Base-by-base conservation (phyloP, 2,797 vertebrate species). In the Dendrocincla fuliginosa region DNA sequence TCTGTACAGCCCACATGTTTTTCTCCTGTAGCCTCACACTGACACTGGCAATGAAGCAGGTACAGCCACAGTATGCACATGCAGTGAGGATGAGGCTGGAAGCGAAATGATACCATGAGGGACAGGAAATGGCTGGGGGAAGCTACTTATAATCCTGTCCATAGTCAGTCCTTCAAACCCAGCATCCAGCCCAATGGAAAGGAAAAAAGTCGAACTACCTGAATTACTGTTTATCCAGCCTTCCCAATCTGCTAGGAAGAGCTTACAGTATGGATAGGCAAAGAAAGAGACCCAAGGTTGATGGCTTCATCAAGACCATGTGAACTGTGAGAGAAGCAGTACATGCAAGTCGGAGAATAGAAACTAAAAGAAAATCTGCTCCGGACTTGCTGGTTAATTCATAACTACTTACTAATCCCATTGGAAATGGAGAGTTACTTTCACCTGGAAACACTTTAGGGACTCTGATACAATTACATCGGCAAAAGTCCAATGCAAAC, bases 401-500 rank as follows among this genome's bases (percentile, higher is more conserved):
- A 67, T 71, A 90, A 46, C 25, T 65, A 52, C 55, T 88, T 60
- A 69, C 16, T 44, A 81, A 87, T 65, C 70, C 63, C 17, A 47
- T 11, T 78, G 50, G n/a, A 89, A 92, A 90, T 18, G 1, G 18
- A 61, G 47, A 80, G n/a, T 71, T 84, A 39, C 42, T 80, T 85
- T 73, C 77, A 96, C 91, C 90, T 87, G 83, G 49, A 53, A 95
- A 84, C 16, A 70, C 53, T 75, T 82, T 2, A 80, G 30, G 55
- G 32, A 84, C 35, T 55, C 52, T 33, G 10, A 74, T 53, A 78
- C 53, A 81, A 63, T 53, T 70, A 59, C 44, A 49, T 8, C 23
- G 5, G 87, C 90, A 75, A 30, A 84, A 84, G 73, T 71, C 91
- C 84, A 94, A 50, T 39, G 55, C 55, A 95, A 95, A 91, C 67